Evolutionary conservation across 2,888 invertebrate species (phyloP), one percentile per base, ranked within the genome.

Genomic region (Lasioglossum marginatum): DNA sequence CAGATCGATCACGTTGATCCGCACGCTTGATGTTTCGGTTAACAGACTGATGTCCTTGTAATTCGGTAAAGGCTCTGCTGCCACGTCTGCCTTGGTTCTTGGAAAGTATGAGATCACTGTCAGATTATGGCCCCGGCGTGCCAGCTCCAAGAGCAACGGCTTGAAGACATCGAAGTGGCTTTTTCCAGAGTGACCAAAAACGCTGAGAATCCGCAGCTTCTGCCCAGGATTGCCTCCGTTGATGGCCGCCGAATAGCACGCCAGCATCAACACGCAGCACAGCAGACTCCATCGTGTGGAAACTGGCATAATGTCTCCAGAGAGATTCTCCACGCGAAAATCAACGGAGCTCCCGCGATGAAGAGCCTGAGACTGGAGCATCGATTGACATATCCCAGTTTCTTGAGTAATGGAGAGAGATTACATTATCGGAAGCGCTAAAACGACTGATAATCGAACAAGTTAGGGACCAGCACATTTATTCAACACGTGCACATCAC

Each of bases 121-220:
- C 0, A 97, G 94, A 85, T 97, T 96, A 91, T 97, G 97, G 0
- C 97, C 97, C 77, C 96, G 96, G 52, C 93, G 95, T 0, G 96
- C 96, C 79, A 97, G 93, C 88, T 96, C 97, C 66, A 95, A 95
- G 71, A 97, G 92, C 78, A 97, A 95, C 0, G 96, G 96, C 91
- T 96, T 95, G 91, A 97, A 97, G 34, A 97, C 96, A 45, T 96
- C 95, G 90, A 97, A 97, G 93, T 98, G 97, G 82, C 97, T 97
- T 89, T 96, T 97, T 2, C 97, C 97, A 8, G 96, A 95, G 89
- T 97, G 97, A 0, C 97, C 96, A 92, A 97, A 97, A 82, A 97
- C 94, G 31, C 96, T 97, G 52, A 97, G 95, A 89, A 97, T 96
- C 74, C 96, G 96, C 16, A 89, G 5, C 19, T 57, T 85, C 2